Base-by-base conservation (phyloP, 1,140 invertebrate genomes). In the Zelostemma sp. region DNA sequence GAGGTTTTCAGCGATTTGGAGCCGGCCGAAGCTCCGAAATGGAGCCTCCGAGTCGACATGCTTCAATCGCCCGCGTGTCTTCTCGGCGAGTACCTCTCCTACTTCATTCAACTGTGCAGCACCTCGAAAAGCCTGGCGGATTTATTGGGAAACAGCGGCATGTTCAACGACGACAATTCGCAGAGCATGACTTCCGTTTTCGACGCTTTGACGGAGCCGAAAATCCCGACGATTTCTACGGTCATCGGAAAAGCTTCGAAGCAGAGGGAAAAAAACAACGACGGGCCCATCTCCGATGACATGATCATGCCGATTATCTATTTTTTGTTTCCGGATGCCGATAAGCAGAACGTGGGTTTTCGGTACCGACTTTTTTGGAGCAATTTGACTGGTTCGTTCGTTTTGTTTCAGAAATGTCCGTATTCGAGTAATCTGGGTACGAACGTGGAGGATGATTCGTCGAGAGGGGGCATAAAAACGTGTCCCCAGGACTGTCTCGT, bases 321-420 rank as follows among this genome's bases (percentile, higher is more conserved):
- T 77, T 97, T 92, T 83, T 81, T 98, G 12, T 97, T 97, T 80
- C 95, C 95, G 47, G 95, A 97, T 89, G 93, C 93, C 65, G 90
- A 93, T 75, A 88, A 91, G 48, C 86, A 88, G 49, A 80, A 87
- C 28, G 87, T 87, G 77, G 79, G 75, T 19, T 15, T 35, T 6
- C 38, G 6, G 8, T 28, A 16, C 8, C 40, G n/a, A 12, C 17
- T 28, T 28, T 28, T 28, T 28, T 28, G 25, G n/a, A n/a, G n/a
- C n/a, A n/a, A n/a, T n/a, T n/a, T 28, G 25, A 28, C 8, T 28
- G 25, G 25, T 28, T 28, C n/a, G n/a, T n/a, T n/a, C n/a, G n/a
- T 28, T 28, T 28, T 28, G 25, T 58, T 45, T 33, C 59, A 87
- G 86, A 84, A 80, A 79, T 72, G 75, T 43, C 75, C 79, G 6